Evolutionary conservation across 2,797 vertebrate species (phyloP), one percentile per base, ranked within the genome.

Genomic region (Tapera naevia): DNA sequence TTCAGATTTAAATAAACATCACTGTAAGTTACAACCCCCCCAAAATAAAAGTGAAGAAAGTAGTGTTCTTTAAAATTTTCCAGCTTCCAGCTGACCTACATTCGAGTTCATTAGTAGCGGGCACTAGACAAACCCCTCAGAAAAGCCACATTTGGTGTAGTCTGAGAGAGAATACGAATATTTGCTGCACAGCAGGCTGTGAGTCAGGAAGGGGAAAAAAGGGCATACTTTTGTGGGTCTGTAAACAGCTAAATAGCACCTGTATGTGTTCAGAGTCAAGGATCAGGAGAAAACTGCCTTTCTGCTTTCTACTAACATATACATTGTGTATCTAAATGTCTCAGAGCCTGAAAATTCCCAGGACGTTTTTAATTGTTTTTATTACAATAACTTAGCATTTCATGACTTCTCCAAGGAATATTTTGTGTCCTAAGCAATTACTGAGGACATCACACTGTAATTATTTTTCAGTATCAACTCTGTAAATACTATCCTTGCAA

Each of bases 11-110:
- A 76, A 51, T 2, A 53, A 56, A 70, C 10, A 67, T 78, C 96
- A 91, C 65, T 72, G 30, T 24, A 21, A 43, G 60, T 25, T 66
- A 84, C 10, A 87, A 81, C 9, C 22, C 22, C 12, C 22, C 22
- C 22, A 66, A 53, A 80, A 64, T 22, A 66, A 67, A 7, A 54
- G 30, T 23, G 7, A 80, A 46, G 71, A 23, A 87, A 84, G 45
- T 27, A 78, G 39, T 9, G 83, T 62, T 86, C 79, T 96, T 96
- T 79, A 66, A 81, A 94, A 94, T 82, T 88, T 71, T 83, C 66
- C 46, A n/a, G 58, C 33, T 95, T 93, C 87, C 72, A 92, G 84
- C 11, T 92, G 79, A 96, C 91, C 90, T 95, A 86, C 57, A 94
- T 95, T 86, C 8, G 10, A 94, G 28, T 75, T 89, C 56, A 37